Conservation (phyloP, 2,797 vertebrate species). For the Kryptolebias ocellatus region DNA sequence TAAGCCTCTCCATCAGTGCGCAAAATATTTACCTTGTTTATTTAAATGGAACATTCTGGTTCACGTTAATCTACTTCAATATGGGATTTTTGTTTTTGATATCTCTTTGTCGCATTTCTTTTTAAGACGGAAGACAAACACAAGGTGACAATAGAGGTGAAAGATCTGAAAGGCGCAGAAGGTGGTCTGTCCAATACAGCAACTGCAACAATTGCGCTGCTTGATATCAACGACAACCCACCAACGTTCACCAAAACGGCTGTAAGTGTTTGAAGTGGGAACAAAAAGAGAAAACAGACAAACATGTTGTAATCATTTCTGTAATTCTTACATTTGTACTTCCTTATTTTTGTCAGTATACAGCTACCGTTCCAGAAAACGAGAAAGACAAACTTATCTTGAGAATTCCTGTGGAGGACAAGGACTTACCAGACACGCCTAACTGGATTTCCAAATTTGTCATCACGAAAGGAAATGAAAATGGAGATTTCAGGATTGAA, state of each 20-base stretch:
- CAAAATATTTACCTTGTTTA: neutral
- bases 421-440: constrained; percentile 81
- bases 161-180: constrained; percentile 82
- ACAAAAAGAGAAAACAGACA: neutral
- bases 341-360: constrained; percentile 73
- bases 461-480: constrained; percentile 88
- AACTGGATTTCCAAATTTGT: constrained; percentile 83
- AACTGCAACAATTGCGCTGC: constrained; percentile 79
- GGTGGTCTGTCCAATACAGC: constrained; percentile 80
- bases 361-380: constrained; percentile 83
- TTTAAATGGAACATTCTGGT: neutral
- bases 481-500: constrained; percentile 85
- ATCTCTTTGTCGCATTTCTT: neutral
- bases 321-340: neutral
- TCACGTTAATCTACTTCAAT: neutral
- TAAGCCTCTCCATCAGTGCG: constrained; percentile 53
- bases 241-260: constrained; percentile 79
- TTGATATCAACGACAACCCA: constrained; percentile 89
- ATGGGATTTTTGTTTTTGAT: neutral
- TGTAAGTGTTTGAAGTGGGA: constrained; percentile 77
- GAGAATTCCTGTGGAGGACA: constrained; percentile 83
- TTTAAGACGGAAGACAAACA: constrained; percentile 79
- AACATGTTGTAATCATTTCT: neutral
- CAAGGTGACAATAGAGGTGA: constrained; percentile 76
- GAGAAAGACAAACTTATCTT: constrained; percentile 80